Conservation (phyloP, 2,888 invertebrate genomes). For the Reticulitermes lucifugus region DNA sequence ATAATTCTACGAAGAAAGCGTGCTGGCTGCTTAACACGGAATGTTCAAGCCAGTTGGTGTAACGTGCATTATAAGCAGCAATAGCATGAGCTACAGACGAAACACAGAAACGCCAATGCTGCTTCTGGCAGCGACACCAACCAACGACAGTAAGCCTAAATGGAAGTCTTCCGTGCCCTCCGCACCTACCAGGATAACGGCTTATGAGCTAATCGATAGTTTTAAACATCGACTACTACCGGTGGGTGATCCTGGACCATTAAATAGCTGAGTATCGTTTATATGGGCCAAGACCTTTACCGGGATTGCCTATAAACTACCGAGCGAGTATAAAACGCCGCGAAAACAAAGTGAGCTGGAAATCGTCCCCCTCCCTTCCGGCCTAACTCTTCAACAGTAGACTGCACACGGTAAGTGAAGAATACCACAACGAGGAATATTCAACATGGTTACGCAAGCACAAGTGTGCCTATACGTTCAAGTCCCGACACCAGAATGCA, state of each 20-base stretch:
- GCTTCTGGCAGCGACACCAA: not conserved
- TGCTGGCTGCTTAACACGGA: too few species aligned
- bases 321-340: conserved; percentile 11
- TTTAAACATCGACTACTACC: conserved; percentile 33
- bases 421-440: conserved; percentile 14
- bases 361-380: conserved; percentile 4
- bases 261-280: conserved; percentile 39
- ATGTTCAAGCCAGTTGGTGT: too few species aligned
- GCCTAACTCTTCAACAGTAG: not conserved
- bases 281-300: conserved; percentile 39
- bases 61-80: too few species aligned
- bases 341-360: conserved; percentile 32
- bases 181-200: conserved; percentile 14
- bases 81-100: not conserved
- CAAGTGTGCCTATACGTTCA: too few species aligned
- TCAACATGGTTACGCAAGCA: too few species aligned
- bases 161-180: not conserved
- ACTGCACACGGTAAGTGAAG: not conserved
- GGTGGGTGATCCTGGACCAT: conserved; percentile 35
- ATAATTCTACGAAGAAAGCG: too few species aligned
- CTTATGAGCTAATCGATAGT: conserved; percentile 39
- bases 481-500: too few species aligned
- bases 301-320: conserved; percentile 36
- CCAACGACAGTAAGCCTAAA: not conserved
- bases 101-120: not conserved